Base-by-base conservation (phyloP, 2,888 invertebrate species). In the Polydrusus cervinus region DNA sequence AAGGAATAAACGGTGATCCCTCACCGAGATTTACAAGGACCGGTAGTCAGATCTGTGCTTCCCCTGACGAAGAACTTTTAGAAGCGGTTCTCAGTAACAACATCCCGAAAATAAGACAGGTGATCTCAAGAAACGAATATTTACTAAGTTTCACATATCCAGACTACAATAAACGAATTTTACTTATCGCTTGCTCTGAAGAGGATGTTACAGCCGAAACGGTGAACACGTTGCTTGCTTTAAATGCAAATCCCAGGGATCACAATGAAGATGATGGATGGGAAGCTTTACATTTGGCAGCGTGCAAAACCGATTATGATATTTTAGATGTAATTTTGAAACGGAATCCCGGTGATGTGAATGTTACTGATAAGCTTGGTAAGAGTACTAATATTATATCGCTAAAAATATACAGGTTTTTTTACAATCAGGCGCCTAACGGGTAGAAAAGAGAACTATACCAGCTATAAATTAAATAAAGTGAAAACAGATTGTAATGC, bases 231-330 rank as follows among this genome's bases (percentile, higher is more conserved):
- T 85, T 94, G 45, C 83, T 93, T 11, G 88, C 90, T 71, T 85
- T 90, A 67, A 91, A 92, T 74, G 93, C 92, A 0, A 88, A 92
- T 83, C 89, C 91, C 0, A 91, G 92, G 79, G 88, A 86, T 79
- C 81, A 90, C 0, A 92, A 76, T 61, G 81, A 82, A 30, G 73
- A 79, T 77, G 89, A 90, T 67, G 88, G 89, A 14, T 90, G 89
- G 77, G 90, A 91, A n/a, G 91, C 93, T 0, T 87, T 93, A 77
- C 93, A 93, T 85, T 91, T 91, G 75, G 92, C 92, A 3, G 89
- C 90, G 0, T 90, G 90, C 82, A 88, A 86, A 61, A 90, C 90
- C 11, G 82, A 84, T 76, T 81, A 78, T 34, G 60, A 88, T 51
- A 89, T 89, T 9, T 81, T 92, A 53, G 84, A 86, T 76, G 83